Percentiles rank a stretch among this genome's conserved stretches.
Conservation (phyloP, 2,113 vertebrate species). For the Solea solea region DNA sequence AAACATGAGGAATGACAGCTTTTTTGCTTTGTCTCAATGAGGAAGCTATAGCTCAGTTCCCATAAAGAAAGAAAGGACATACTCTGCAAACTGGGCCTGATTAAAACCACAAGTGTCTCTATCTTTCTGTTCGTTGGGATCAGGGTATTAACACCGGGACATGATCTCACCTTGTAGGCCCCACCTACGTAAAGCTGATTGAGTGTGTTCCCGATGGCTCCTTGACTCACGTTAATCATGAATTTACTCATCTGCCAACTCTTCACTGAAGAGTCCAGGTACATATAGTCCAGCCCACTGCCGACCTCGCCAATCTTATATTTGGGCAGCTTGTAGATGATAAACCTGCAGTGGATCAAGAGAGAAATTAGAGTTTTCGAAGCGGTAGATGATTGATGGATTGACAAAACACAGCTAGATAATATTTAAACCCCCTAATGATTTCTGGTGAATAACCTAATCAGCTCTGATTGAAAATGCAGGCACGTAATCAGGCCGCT, state of each 20-base stretch:
- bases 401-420: background rate
- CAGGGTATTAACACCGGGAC: background rate
- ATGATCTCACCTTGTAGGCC: constrained; percentile 79
- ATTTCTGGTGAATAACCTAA: too few species aligned
- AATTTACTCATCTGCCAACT: constrained; percentile 84
- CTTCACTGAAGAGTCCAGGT: constrained; percentile 83
- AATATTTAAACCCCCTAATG: background rate
- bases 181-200: constrained; percentile 83
- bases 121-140: background rate
- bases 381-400: too few species aligned
- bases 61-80: background rate
- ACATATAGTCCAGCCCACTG: constrained; percentile 90
- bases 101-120: background rate
- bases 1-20: background rate
- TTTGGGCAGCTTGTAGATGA: constrained; percentile 90
- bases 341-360: constrained; percentile 80
- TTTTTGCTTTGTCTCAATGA: background rate
- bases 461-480: too few species aligned
- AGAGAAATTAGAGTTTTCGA: background rate
- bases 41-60: constrained; percentile 30
- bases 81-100: too few species aligned
- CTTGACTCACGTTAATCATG: constrained; percentile 83
- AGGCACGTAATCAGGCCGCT: too few species aligned
- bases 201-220: constrained; percentile 84
- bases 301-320: constrained; percentile 66